Base-by-base conservation (phyloP, 2,888 invertebrate genomes). In the Hoplodrina ambigua region DNA sequence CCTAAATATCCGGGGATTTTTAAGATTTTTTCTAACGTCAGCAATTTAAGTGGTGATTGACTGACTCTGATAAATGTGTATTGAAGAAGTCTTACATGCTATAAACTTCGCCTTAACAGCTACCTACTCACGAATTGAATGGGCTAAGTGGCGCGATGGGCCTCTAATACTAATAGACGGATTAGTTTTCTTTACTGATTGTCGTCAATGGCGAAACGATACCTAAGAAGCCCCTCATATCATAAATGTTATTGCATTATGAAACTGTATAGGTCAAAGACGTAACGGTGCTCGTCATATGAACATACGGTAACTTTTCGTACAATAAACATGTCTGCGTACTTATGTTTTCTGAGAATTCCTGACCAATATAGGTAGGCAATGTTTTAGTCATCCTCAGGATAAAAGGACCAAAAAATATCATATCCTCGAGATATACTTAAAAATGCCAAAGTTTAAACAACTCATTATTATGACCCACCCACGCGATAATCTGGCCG, bases 181-280 rank as follows among this genome's bases (percentile, higher is more conserved):
- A 91, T 91, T 89, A 89, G 87, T 90, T 89, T 90, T 88, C 87
- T 85, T 87, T 85, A 86, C 86, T 85, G 89, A 90, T 90, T 86
- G 86, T 88, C 84, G 76, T 84, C 78, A 76, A 75, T 75, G 78
- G 77, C 69, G 71, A 80, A 77, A 80, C 63, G 74, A 56, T 77
- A 72, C 77, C 64, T 61, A 50, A 67, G 66, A 52, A 76, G 59
- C 56, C 19, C 52, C 62, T 61, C 64, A 54, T 56, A 54, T 30
- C 41, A 62, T 80, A 62, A 65, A 72, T 52, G 66, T 58, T 60
- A 75, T 60, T 65, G 55, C 49, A 55, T 63, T 63, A 56, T 30
- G 71, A 79, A 80, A 79, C 64, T 44, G 54, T 67, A 55, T 53
- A 66, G 70, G 63, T 71, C 57, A 64, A 61, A 63, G 11, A 71